A percentile compares a stretch with the other conserved stretches of the same genome.
Conservation (phyloP, 2,888 invertebrate species). For the Dicyrtoma fusca region DNA sequence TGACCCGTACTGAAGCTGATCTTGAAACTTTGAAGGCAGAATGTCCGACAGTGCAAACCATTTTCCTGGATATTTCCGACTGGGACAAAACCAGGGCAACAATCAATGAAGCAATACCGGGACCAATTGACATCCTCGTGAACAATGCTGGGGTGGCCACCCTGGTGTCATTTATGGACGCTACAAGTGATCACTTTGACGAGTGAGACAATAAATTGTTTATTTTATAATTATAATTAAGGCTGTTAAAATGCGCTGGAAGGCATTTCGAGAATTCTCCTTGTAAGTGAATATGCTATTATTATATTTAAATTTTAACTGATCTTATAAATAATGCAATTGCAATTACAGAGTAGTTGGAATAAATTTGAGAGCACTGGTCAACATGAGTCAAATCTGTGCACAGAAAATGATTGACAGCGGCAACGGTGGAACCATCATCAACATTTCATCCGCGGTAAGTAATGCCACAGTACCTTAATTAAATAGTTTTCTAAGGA, state of each 20-base stretch:
- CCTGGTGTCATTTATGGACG: neutral
- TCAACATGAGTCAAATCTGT: conserved; percentile 2
- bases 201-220: neutral
- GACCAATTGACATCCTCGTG: neutral
- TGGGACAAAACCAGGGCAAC: neutral
- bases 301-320: neutral
- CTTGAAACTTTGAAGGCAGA: neutral
- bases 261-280: neutral
- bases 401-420: neutral
- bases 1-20: neutral
- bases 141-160: neutral
- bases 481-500: neutral
- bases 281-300: neutral
- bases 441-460: neutral
- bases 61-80: neutral
- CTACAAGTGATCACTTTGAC: neutral
- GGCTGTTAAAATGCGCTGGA: too few species aligned
- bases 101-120: neutral
- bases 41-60: neutral
- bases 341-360: neutral
- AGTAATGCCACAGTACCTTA: too few species aligned
- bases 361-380: neutral
- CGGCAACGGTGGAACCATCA: neutral
- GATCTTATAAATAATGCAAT: neutral
- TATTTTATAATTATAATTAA: neutral